Base-by-base conservation (phyloP, 2,113 vertebrate species). In the Rhabdornis inornatus region DNA sequence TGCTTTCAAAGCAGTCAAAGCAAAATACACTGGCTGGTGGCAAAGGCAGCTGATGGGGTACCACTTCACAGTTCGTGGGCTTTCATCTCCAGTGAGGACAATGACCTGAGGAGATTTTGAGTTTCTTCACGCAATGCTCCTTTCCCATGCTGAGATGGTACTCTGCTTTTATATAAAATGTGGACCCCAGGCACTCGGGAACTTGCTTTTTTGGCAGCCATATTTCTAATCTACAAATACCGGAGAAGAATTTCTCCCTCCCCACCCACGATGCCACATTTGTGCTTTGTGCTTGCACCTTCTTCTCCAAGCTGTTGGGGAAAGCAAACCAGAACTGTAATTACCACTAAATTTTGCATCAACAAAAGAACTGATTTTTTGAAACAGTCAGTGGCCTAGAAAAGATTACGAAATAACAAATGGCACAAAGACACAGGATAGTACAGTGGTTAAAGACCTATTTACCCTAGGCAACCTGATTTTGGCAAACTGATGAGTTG, bases 1-100 rank as follows among this genome's bases (percentile, higher is more conserved):
- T 89, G 45, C 83, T 93, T 84, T 89, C 86, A 92, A 70, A 86
- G 71, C 71, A 92, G 71, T 84, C 79, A 93, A 90, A 93, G 68
- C 69, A 66, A 92, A 93, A 86, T 63, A 60, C 47, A 53, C 53
- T 75, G 88, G 71, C 76, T 81, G 45, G 64, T 94, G 90, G 27
- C 40, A 89, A 75, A 71, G 5, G 11, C 69, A 84, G 86, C 65
- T 83, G 72, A 94, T 56, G 72, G 50, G 88, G 47, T 49, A 86
- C 85, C 92, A 70, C 52, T 91, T 85, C 28, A 72, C 3, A 1
- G 59, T 55, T 82, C 30, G 1, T 18, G 42, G 42, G 47, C 60
- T 88, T 96, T 90, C 52, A 57, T 64, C n/a, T 81, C n/a, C 1
- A 1, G 11, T n/a, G 19, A 83, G 52, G 86, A 74, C 60, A 63